Conservation (phyloP, 1,140 invertebrate genomes). For the Drosophila eugracilis region DNA sequence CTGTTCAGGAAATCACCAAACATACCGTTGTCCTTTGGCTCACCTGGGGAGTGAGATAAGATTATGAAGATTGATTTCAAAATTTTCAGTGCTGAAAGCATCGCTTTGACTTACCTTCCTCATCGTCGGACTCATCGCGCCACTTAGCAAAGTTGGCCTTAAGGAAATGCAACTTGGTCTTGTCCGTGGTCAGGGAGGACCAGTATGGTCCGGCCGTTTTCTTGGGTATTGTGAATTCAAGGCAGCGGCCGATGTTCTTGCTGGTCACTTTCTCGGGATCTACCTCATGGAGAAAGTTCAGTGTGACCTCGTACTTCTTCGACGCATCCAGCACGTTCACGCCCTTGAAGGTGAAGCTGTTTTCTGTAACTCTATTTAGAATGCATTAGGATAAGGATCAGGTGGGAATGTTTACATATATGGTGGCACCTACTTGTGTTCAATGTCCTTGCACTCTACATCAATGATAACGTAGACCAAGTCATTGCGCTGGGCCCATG, state of each 20-base stretch:
- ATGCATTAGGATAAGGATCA: conserved; percentile 2
- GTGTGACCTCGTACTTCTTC: conserved; percentile 93
- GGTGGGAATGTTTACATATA: neutral
- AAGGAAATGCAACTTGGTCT: conserved; percentile 97
- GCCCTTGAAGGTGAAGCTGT: conserved; percentile 93
- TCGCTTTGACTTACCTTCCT: conserved; percentile 76
- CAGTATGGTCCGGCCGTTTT: conserved; percentile 90
- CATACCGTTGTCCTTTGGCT: conserved; percentile 65
- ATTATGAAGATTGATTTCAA: too few species aligned
- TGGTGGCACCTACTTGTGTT: conserved; percentile 87
- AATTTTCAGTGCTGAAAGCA: too few species aligned
- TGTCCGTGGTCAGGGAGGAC: conserved; percentile 94
- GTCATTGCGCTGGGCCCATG: conserved; percentile 95
- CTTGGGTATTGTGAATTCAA: conserved; percentile 90
- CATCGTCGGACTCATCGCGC: conserved; percentile 95
- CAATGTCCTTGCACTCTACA: conserved; percentile 94
- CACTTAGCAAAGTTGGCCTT: conserved; percentile 99
- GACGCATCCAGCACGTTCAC: conserved; percentile 92
- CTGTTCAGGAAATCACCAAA: conserved; percentile 60
- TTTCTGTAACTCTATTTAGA: conserved; percentile 88
- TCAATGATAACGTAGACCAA: conserved; percentile 94
- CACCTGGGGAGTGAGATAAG: conserved; percentile 2
- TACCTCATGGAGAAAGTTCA: conserved; percentile 93
- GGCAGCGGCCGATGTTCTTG: conserved; percentile 90
- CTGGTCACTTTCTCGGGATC: conserved; percentile 90